Percentiles rank a stretch among this genome's conserved stretches.
Conservation (phyloP, 2,113 vertebrate genomes). For the Odontesthes bonariensis region DNA sequence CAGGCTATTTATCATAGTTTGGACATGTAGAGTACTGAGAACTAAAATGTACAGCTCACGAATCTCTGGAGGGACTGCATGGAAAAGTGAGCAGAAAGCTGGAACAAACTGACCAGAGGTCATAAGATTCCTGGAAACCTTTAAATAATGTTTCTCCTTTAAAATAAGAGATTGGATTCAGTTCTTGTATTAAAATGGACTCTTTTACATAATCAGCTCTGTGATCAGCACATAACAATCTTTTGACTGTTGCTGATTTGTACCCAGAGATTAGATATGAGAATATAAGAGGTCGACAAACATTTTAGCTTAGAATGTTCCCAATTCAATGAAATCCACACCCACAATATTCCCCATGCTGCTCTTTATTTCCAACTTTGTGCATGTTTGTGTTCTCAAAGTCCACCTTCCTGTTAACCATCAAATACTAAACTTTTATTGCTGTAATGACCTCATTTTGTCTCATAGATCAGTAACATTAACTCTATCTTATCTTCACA, state of each 20-base stretch:
- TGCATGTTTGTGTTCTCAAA: background rate
- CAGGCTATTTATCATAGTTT: no score
- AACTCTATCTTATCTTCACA: slow-evolving; percentile 32
- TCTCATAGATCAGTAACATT: background rate
- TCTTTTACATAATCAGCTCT: slow-evolving; percentile 2
- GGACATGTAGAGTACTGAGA: background rate
- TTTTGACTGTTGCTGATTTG: background rate
- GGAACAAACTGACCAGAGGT: slow-evolving; percentile 2
- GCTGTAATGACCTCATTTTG: slow-evolving; percentile 12
- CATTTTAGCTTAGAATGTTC: background rate
- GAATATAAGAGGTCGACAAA: background rate
- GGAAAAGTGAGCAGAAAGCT: slow-evolving; percentile 12
- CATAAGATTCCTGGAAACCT: slow-evolving; percentile 5
- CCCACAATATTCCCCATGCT: no score
- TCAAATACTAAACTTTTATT: background rate
- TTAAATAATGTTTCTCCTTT: background rate
- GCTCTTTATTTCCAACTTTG: background rate
- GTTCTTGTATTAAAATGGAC: background rate
- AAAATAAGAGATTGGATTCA: slow-evolving; percentile 25
- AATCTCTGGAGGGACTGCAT: slow-evolving; percentile 19
- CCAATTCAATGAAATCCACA: background rate
- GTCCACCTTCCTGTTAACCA: background rate
- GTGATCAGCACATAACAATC: background rate
- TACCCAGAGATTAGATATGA: background rate
- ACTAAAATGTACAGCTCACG: background rate